phyloP scores from a whole-genome alignment of 2,797 vertebrate species.

The Sebastes jordani region DNA sequence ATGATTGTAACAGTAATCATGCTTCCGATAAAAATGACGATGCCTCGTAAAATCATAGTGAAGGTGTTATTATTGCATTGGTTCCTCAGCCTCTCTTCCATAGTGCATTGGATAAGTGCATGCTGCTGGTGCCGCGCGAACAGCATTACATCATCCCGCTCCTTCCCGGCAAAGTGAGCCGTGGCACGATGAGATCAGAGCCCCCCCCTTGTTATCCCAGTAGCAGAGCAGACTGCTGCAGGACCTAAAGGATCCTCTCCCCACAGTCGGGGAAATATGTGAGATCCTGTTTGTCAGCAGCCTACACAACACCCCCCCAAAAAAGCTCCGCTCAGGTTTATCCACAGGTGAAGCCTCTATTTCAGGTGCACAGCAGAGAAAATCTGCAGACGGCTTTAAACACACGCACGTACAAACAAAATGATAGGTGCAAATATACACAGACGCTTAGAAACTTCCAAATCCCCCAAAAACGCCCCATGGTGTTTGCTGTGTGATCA shows the following conservation, averaged over 20 bases:
- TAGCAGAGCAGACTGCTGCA: conserved; percentile 69
- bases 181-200: conserved; percentile 75
- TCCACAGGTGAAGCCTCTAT: conserved; percentile 71
- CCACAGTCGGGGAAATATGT: conserved; percentile 48
- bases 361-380: conserved; percentile 57
- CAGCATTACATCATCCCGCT: conserved; percentile 82
- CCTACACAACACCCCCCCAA: conserved; percentile 23
- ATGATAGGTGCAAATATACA: conserved; percentile 30
- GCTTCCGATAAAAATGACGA: conserved; percentile 51
- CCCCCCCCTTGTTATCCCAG: conserved; percentile 56
- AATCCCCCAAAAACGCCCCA: conserved; percentile 42
- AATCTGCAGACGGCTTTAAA: conserved; percentile 40
- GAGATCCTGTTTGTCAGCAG: conserved; percentile 55
- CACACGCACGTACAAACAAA: conserved; percentile 25
- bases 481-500: conserved; percentile 70
- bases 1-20: conserved; percentile 30
- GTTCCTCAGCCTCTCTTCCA: conserved; percentile 29
- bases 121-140: conserved; percentile 61
- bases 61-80: conserved; percentile 52
- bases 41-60: conserved; percentile 31
- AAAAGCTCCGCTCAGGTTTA: conserved; percentile 62
- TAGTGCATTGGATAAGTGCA: conserved; percentile 69
- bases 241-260: conserved; percentile 66
- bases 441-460: conserved; percentile 50
- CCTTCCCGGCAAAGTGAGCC: conserved; percentile 74